Percentiles rank a stretch among this genome's conserved stretches.
phyloP scores from a whole-genome alignment of 2,113 vertebrate species.

The Colistium nudipinnis region DNA sequence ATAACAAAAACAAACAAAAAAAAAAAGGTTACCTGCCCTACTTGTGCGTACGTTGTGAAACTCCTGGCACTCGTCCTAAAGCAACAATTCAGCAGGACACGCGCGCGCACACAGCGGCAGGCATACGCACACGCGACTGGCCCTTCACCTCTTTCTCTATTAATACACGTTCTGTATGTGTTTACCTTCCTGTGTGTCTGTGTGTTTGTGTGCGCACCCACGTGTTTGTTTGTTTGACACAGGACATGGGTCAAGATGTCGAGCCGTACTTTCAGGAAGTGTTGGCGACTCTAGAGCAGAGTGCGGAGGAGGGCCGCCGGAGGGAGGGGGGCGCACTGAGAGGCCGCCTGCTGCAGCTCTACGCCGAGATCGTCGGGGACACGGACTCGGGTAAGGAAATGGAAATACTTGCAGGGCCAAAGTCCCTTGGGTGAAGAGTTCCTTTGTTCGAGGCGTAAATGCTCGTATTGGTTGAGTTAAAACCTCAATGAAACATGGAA shows the following conservation, averaged over 20 bases:
- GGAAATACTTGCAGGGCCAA: background rate
- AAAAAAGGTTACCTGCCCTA: background rate
- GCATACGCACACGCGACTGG: conserved; percentile 16
- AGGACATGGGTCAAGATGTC: conserved; percentile 79
- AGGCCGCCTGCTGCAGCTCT: conserved; percentile 83
- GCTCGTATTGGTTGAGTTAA: too few species aligned
- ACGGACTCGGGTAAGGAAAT: conserved; percentile 69
- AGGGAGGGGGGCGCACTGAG: conserved; percentile 55
- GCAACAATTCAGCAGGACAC: conserved; percentile 57
- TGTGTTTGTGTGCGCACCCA: conserved; percentile 26
- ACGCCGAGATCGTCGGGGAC: conserved; percentile 76
- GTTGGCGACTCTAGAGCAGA: conserved; percentile 80
- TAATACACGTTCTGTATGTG: conserved; percentile 44
- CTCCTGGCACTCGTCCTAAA: conserved; percentile 55
- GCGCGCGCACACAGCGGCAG: conserved; percentile 10
- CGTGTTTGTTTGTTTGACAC: conserved; percentile 53
- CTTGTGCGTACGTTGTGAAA: conserved; percentile 12
- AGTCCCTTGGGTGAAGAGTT: too few species aligned
- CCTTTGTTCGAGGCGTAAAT: too few species aligned
- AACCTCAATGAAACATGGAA: too few species aligned
- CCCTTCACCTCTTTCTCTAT: conserved; percentile 61
- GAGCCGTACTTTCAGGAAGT: conserved; percentile 89
- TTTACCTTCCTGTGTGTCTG: conserved; percentile 49
- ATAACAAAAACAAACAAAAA: conserved; percentile 23
- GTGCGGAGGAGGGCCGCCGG: conserved; percentile 52